phyloP scores from a whole-genome alignment of 2,113 vertebrate genomes.

The Grus americana region DNA sequence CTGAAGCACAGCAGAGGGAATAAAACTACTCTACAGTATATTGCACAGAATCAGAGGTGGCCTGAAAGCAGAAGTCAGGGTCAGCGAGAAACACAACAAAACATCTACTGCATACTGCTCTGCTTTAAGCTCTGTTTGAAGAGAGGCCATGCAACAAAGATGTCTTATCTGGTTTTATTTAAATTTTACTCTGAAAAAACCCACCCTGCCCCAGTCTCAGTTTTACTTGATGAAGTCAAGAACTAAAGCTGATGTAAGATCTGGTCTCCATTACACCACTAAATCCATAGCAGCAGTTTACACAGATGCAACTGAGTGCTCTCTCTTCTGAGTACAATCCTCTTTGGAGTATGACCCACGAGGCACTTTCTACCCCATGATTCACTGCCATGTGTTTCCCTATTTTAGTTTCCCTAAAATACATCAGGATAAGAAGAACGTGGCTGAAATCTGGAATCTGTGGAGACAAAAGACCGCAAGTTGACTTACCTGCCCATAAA shows the following conservation, averaged over 20 bases:
- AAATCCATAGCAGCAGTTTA: not conserved
- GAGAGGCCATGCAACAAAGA: not conserved
- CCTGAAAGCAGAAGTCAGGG: slow-evolving; percentile 36
- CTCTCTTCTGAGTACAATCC: not conserved
- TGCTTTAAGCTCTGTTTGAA: not conserved
- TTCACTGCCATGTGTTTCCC: not conserved
- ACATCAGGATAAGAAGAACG: not conserved
- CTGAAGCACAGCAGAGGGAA: slow-evolving; percentile 33
- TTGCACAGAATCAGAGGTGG: slow-evolving; percentile 9
- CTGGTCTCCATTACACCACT: not conserved
- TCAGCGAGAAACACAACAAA: not conserved
- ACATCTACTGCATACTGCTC: not conserved
- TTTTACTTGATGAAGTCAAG: not conserved
- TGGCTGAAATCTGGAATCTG: not conserved
- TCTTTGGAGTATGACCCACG: not conserved
- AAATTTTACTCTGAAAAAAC: not conserved
- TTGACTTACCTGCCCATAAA: slow-evolving; percentile 93
- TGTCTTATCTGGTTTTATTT: not conserved
- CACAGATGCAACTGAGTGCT: not conserved
- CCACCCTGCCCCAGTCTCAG: not conserved
- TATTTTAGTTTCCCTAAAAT: not conserved
- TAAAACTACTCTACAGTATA: not conserved
- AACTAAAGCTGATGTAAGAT: not conserved
- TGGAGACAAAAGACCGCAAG: not conserved
- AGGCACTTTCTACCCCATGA: not conserved